Base-by-base conservation (phyloP, 2,888 invertebrate genomes). In the Protodeltote pygarga region DNA sequence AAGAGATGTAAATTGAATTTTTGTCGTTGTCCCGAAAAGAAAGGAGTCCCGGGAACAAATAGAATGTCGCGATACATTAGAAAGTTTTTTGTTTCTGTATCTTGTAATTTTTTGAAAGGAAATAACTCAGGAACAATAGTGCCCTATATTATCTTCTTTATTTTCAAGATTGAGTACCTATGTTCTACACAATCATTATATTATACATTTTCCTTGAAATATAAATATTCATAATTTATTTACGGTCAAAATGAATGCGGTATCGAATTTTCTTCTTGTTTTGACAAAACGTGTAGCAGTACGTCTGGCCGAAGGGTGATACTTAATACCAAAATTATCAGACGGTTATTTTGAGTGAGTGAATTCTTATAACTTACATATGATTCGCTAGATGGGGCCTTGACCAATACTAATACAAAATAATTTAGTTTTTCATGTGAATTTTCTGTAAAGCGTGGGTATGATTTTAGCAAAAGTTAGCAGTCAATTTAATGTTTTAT, bases 1-100 rank as follows among this genome's bases (percentile, higher is more conserved):
- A 81, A 79, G 75, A 84, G 85, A 89, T 87, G 85, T 82, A 88
- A 87, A 89, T 89, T 88, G 86, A 87, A 85, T 87, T 87, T 84
- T 87, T 86, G 86, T 81, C 84, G 80, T 81, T 75, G 70, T 67
- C 75, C 72, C 68, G 62, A 75, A 80, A 76, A 68, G 66, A 71
- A 77, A 80, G 71, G 76, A 79, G 79, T 79, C 73, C 58, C 52
- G 42, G 45, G 60, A 71, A 72, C 71, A 76, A 79, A 77, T 65
- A 71, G 68, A 73, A 73, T 23, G 65, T 65, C 66, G 67, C 70
- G 71, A 74, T 75, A 79, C 75, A 78, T 78, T 77, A 77, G 73
- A 77, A 79, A 79, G 73, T 77, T 77, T 73, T 62, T 57, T 61
- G 53, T 70, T 71, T 52, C 53, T 48, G 68, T 65, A 68, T 75